Conservation (phyloP, 1,140 invertebrate genomes). For the Ceratina australensis region DNA sequence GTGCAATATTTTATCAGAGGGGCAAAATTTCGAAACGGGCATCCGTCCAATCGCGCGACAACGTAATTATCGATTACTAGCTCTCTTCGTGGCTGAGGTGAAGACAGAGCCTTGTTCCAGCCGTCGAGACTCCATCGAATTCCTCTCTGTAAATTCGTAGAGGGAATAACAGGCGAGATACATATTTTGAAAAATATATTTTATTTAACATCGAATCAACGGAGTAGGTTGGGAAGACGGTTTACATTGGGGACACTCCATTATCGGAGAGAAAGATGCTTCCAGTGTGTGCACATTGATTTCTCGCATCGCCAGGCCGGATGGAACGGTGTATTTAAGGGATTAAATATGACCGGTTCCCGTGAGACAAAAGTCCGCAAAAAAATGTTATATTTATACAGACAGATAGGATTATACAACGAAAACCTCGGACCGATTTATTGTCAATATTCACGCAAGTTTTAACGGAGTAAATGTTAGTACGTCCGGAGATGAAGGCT, state of each 20-base stretch:
- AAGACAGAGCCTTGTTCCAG: constrained; percentile 1
- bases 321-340: constrained; percentile 67
- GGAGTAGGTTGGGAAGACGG: constrained; percentile 29
- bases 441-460: not conserved
- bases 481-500: not conserved
- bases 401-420: constrained; percentile 39
- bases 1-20: constrained; percentile 42
- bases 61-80: constrained; percentile 24
- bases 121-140: not conserved
- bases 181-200: constrained; percentile 14
- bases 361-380: constrained; percentile 47
- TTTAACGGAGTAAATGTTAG: not conserved
- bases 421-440: constrained; percentile 14
- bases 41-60: constrained; percentile 53
- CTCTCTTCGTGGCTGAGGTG: constrained; percentile 69
- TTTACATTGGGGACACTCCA: constrained; percentile 64
- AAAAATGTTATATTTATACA: constrained; percentile 66
- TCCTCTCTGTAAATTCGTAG: not conserved
- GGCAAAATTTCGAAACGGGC: constrained; percentile 16
- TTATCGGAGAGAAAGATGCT: constrained; percentile 73
- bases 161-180: not conserved
- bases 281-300: constrained; percentile 66
- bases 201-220: not conserved
- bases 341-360: constrained; percentile 66
- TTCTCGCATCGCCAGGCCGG: constrained; percentile 28